Evolutionary conservation across 2,888 invertebrate species (phyloP).

Genomic region (Eledona agricola): DNA sequence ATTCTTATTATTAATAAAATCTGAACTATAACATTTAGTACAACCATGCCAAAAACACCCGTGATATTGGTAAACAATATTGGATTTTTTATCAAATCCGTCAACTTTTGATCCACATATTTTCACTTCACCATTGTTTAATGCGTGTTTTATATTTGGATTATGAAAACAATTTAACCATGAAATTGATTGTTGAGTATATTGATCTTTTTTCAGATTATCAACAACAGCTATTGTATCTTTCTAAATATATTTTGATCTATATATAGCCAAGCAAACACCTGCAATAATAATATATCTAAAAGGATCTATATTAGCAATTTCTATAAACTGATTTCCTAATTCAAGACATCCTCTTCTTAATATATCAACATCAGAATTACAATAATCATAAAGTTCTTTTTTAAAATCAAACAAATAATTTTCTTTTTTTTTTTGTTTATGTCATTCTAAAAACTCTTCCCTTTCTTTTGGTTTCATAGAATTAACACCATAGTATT

Average conservation of each 20-base stretch:
- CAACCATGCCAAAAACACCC: no score
- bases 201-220: no score
- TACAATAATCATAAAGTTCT: no score
- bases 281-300: constrained; percentile 7
- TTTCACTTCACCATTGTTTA: constrained; percentile 28
- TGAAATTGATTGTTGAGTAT: constrained; percentile 32
- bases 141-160: constrained; percentile 32
- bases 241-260: constrained; percentile 35
- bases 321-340: not conserved
- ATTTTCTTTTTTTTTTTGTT: no score
- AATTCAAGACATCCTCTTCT: not conserved
- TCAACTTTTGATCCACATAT: constrained; percentile 19
- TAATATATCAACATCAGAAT: not conserved
- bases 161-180: constrained; percentile 38
- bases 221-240: constrained; percentile 34
- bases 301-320: constrained; percentile 8
- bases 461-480: no score
- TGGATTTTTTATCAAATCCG: constrained; percentile 13
- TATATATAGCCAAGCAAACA: constrained; percentile 21
- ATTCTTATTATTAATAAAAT: no score
- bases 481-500: no score
- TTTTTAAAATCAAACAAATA: no score
- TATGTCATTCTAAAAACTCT: no score
- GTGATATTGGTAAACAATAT: no score
- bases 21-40: no score